These are phyloP conservation scores for Pocillopora verrucosa DNA, from an alignment of 64 coral and sea anemone species.

Conservation along the genomic window DNA sequence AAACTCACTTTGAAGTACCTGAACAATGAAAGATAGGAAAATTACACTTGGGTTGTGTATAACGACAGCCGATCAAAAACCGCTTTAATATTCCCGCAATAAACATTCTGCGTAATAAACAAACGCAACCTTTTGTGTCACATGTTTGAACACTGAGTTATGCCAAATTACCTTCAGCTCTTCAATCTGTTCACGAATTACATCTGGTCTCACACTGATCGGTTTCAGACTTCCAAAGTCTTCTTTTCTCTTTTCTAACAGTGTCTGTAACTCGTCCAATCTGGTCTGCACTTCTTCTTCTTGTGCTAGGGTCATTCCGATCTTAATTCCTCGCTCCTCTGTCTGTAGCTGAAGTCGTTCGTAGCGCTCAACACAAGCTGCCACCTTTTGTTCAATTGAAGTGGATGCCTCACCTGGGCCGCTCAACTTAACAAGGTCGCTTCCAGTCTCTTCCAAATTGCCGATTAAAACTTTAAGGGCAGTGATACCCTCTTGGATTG, in stretches of 20 bases:
- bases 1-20: constrained; percentile 74
- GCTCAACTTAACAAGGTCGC: constrained; percentile 74
- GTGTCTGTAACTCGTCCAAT: constrained; percentile 74
- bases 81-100: too few species aligned
- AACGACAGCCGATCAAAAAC: too few species aligned
- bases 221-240: constrained; percentile 79
- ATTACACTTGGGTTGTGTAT: not conserved
- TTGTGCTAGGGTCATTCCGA: constrained; percentile 87
- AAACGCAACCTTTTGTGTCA: not conserved
- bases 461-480: constrained; percentile 73
- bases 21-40: not conserved
- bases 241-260: constrained; percentile 82
- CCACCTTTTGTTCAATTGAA: constrained; percentile 68
- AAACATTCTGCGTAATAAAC: too few species aligned
- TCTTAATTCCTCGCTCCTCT: constrained; percentile 95
- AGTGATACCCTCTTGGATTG: constrained; percentile 85
- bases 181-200: constrained; percentile 66
- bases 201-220: constrained; percentile 59
- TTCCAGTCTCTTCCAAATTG: constrained; percentile 86
- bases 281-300: constrained; percentile 82
- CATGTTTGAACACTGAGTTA: not conserved
- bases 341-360: constrained; percentile 74
- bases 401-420: constrained; percentile 74
- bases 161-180: constrained; percentile 55
- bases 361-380: constrained; percentile 79